Evolutionary conservation across 2,797 vertebrate genomes (phyloP).

Genomic region (Poeciliopsis paucimaculata): DNA sequence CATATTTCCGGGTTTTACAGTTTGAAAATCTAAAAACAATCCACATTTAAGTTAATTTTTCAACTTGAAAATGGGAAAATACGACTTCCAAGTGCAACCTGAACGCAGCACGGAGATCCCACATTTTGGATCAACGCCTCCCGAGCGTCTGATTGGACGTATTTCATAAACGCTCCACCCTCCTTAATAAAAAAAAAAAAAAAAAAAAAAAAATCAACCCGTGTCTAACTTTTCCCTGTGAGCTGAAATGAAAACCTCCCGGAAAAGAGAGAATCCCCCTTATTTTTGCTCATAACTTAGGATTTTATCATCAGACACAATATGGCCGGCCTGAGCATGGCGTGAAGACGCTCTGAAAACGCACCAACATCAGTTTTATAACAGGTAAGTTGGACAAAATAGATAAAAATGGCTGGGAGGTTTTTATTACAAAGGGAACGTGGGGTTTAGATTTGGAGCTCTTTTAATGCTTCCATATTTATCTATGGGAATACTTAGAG

Average conservation of each 20-base stretch:
- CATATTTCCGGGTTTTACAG: not conserved
- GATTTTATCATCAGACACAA: conserved; percentile 21
- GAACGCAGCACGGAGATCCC: not conserved
- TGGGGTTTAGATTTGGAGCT: not conserved
- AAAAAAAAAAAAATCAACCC: conserved; percentile 22
- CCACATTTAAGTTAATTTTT: not conserved
- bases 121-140: conserved; percentile 15
- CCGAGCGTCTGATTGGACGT: conserved; percentile 52
- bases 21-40: not conserved
- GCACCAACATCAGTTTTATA: conserved; percentile 28
- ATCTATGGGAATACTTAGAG: not conserved
- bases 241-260: conserved; percentile 71
- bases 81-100: not conserved
- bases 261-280: conserved; percentile 37
- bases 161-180: conserved; percentile 29
- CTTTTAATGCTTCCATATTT: not conserved
- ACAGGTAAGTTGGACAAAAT: conserved; percentile 65
- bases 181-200: not conserved
- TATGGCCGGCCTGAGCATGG: conserved; percentile 51
- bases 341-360: conserved; percentile 45
- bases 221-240: conserved; percentile 49
- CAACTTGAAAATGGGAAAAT: not conserved
- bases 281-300: conserved; percentile 45
- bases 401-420: not conserved
- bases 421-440: conserved; percentile 12